Evolutionary conservation across 2,797 vertebrate species (phyloP).

Genomic region (Aplochiton taeniatus): DNA sequence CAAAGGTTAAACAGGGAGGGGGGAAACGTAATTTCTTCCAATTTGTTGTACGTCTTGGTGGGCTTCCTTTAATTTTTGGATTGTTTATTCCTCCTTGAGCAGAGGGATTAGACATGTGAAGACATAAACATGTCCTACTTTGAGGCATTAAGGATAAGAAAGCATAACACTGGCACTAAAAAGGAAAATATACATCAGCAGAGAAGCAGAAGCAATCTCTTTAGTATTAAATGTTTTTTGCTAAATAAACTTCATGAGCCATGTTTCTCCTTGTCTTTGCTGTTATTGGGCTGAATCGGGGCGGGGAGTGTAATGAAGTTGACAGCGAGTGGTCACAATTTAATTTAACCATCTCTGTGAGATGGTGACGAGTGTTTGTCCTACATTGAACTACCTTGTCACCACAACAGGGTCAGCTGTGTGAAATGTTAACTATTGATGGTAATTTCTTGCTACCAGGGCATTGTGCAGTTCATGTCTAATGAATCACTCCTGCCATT

Average conservation of each 20-base stretch:
- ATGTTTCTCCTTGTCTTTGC: constrained; percentile 7
- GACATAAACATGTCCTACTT: constrained; percentile 1
- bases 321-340: constrained; percentile 35
- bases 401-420: constrained; percentile 18
- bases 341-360: constrained; percentile 38
- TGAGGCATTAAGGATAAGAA: neutral
- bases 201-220: too few species aligned
- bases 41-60: constrained; percentile 2
- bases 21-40: constrained; percentile 8
- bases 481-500: neutral
- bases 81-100: constrained; percentile 9
- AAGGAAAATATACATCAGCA: too few species aligned
- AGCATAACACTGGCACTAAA: neutral
- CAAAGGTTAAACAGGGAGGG: constrained; percentile 7
- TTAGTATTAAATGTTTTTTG: too few species aligned
- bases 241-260: constrained; percentile 10
- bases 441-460: too few species aligned
- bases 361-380: constrained; percentile 22
- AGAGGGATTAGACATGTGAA: neutral
- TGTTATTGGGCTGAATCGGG: constrained; percentile 26
- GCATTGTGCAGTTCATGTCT: too few species aligned
- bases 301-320: constrained; percentile 38
- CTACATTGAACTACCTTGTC: constrained; percentile 21
- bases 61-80: neutral
- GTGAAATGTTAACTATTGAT: too few species aligned